Conservation (phyloP, 2,888 invertebrate species). For the Parasteatoda lunata region DNA sequence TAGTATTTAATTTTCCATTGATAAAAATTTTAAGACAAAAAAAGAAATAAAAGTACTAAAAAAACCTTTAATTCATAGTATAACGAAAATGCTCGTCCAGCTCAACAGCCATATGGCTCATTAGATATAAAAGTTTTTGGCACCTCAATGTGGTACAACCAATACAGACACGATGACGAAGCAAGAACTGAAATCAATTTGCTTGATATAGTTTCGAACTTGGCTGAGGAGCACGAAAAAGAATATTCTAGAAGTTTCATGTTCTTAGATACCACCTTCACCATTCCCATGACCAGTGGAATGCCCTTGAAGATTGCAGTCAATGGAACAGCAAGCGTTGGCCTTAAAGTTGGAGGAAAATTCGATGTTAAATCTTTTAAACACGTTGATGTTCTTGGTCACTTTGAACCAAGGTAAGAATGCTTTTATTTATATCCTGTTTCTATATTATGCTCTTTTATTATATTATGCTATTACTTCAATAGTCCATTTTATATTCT, state of each 20-base stretch:
- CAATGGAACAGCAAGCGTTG: conserved; percentile 89
- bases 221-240: conserved; percentile 82
- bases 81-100: conserved; percentile 68
- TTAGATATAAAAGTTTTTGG: conserved; percentile 69
- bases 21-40: background rate
- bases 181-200: conserved; percentile 64
- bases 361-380: conserved; percentile 79
- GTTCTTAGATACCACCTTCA: conserved; percentile 90
- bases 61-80: conserved; percentile 72
- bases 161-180: conserved; percentile 73
- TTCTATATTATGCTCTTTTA: too few relatives aligned
- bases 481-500: too few relatives aligned
- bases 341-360: conserved; percentile 87
- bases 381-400: conserved; percentile 84
- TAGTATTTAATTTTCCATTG: background rate
- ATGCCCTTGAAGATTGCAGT: conserved; percentile 88
- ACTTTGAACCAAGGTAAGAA: conserved; percentile 84
- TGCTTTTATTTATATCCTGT: background rate
- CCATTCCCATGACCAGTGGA: conserved; percentile 88
- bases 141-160: conserved; percentile 70
- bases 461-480: too few relatives aligned
- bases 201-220: conserved; percentile 77
- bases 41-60: background rate
- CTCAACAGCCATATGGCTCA: conserved; percentile 75
- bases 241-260: conserved; percentile 89